These are phyloP conservation scores for Drosophila incognita DNA, from an alignment of 2,888 invertebrate genomes.

Conservation along the genomic window DNA sequence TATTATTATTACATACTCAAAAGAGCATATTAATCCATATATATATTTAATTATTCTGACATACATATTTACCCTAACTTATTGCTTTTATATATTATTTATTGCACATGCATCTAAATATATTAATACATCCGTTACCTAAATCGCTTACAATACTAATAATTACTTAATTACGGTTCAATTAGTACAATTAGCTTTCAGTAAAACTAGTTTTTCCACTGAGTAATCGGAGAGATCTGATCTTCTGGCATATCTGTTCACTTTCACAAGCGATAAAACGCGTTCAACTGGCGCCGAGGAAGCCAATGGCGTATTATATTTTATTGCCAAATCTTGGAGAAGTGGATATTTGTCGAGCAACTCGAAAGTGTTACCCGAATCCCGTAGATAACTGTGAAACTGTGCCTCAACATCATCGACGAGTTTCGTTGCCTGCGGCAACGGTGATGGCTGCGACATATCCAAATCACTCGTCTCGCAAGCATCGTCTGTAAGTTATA, in stretches of 20 bases:
- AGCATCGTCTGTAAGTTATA: constrained; percentile 23
- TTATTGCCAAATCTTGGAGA: constrained; percentile 37
- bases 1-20: not conserved
- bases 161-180: not conserved
- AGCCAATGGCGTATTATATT: constrained; percentile 39
- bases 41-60: not conserved
- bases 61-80: not conserved
- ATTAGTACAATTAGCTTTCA: constrained; percentile 39
- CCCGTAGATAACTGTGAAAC: constrained; percentile 34
- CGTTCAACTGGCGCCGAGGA: constrained; percentile 34
- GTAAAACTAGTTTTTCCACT: constrained; percentile 45
- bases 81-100: not conserved
- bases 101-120: not conserved
- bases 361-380: constrained; percentile 42
- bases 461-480: constrained; percentile 43
- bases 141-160: not conserved
- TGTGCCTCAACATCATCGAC: constrained; percentile 39
- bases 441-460: constrained; percentile 32
- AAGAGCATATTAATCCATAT: not conserved
- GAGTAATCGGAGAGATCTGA: constrained; percentile 24
- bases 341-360: constrained; percentile 46
- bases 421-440: constrained; percentile 22
- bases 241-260: constrained; percentile 11
- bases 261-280: constrained; percentile 10
- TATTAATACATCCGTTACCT: not conserved